phyloP scores from a whole-genome alignment of 2,113 vertebrate genomes.

The Rhinoderma darwinii region DNA sequence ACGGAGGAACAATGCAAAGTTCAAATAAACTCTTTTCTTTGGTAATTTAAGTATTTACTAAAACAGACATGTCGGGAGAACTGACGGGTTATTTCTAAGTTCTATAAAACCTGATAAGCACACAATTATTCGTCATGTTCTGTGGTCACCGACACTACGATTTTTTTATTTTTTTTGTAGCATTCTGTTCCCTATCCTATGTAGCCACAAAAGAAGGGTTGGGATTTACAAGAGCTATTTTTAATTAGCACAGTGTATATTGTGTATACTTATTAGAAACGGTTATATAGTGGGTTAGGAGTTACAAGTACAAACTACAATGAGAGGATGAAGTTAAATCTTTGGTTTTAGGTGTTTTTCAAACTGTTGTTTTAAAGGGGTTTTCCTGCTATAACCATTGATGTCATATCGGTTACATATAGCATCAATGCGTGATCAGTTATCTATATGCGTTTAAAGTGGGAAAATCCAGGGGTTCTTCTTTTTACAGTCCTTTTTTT shows the following conservation, averaged over 20 bases:
- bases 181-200: not conserved
- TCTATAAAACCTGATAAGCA: slow-evolving; percentile 44
- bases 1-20: no score
- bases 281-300: slow-evolving; percentile 43
- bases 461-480: not conserved
- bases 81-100: no score
- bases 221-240: not conserved
- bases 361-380: not conserved
- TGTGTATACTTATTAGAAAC: slow-evolving; percentile 41
- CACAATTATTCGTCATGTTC: not conserved
- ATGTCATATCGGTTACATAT: not conserved
- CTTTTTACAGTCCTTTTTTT: not conserved
- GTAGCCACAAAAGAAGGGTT: slow-evolving; percentile 9
- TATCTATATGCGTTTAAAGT: not conserved
- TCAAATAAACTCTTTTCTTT: no score
- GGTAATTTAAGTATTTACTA: no score
- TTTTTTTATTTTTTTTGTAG: slow-evolving; percentile 40
- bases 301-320: not conserved
- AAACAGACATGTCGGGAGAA: no score
- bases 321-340: not conserved
- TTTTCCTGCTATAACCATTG: not conserved
- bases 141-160: not conserved
- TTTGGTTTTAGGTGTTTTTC: not conserved
- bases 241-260: slow-evolving; percentile 45
- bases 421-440: not conserved